Percentiles rank a stretch among this genome's conserved stretches.
phyloP scores from a whole-genome alignment of 1,140 invertebrate species.

The Papilio helenus region DNA sequence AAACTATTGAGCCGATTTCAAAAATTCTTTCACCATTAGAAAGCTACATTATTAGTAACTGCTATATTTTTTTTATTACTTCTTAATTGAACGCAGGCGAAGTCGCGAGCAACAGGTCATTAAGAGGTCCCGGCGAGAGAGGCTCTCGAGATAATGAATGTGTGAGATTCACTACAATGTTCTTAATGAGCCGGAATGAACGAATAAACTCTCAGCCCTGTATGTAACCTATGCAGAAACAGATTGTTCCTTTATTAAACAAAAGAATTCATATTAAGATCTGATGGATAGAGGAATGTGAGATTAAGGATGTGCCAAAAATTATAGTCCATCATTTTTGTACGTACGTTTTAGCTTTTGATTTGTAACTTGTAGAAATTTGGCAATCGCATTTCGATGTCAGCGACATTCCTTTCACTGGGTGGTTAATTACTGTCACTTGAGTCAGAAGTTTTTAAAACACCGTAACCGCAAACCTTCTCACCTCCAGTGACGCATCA shows the following conservation, averaged over 20 bases:
- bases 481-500: constrained; percentile 47
- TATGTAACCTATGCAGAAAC: not conserved
- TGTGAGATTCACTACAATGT: constrained; percentile 58
- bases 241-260: not conserved
- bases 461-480: constrained; percentile 47
- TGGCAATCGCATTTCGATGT: constrained; percentile 24
- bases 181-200: constrained; percentile 56
- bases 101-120: no score
- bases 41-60: no score
- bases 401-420: constrained; percentile 52
- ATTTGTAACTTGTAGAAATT: not conserved
- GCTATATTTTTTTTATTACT: no score
- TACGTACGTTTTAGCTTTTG: no score
- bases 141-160: constrained; percentile 45
- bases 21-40: no score
- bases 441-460: constrained; percentile 57
- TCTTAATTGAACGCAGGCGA: no score
- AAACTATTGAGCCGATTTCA: no score
- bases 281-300: no score
- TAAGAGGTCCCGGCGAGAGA: constrained; percentile 45
- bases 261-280: no score
- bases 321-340: no score
- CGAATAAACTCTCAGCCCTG: constrained; percentile 18
- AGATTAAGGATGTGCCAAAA: no score
- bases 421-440: constrained; percentile 52